Conservation (phyloP, 1,140 invertebrate species). For the Bombus vancouverensis region DNA sequence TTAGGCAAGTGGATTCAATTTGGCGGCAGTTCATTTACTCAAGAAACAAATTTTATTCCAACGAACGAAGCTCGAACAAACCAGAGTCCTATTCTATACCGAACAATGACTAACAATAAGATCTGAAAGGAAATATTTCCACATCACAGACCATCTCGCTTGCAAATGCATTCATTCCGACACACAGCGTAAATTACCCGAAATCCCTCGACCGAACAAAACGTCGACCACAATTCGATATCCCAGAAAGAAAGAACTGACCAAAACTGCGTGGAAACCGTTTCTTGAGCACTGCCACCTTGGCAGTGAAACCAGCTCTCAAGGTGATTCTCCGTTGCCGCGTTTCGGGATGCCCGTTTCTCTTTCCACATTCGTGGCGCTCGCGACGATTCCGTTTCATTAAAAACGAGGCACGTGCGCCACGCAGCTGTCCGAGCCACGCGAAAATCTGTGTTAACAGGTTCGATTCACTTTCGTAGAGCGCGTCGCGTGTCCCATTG, state of each 20-base stretch:
- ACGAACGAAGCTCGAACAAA: too few species aligned
- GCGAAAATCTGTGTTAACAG: conserved; percentile 41
- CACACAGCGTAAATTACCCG: background rate
- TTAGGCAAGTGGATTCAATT: too few species aligned
- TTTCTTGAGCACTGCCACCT: background rate
- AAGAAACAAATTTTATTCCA: too few species aligned
- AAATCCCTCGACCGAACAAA: background rate
- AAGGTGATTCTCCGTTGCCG: conserved; percentile 35
- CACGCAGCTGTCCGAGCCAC: background rate
- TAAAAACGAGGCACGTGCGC: conserved; percentile 54
- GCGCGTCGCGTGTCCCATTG: conserved; percentile 15
- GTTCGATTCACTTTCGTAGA: conserved; percentile 62
- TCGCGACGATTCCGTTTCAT: conserved; percentile 44
- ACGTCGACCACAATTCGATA: background rate
- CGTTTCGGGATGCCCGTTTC: conserved; percentile 52
- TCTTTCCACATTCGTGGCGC: conserved; percentile 24
- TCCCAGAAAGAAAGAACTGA: background rate
- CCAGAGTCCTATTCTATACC: too few species aligned
- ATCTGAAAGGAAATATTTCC: too few species aligned
- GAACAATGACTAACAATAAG: background rate
- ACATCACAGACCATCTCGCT: background rate
- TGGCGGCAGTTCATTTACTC: too few species aligned
- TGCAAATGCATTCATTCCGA: background rate
- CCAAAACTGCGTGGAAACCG: background rate
- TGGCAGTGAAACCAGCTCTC: conserved; percentile 55